Conservation (phyloP, 2,797 vertebrate genomes). For the Coreius guichenoti region DNA sequence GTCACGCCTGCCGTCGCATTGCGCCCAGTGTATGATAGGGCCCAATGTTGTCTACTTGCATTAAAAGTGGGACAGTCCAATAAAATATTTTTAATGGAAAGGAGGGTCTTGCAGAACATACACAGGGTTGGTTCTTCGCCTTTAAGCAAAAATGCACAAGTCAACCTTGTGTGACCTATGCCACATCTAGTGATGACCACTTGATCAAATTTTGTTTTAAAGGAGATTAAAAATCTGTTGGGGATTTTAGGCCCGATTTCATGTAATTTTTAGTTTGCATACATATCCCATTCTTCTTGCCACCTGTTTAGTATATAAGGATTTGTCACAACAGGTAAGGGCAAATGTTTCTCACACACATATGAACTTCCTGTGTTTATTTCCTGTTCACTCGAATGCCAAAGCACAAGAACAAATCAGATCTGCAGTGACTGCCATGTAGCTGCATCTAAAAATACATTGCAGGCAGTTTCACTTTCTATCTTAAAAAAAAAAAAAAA, state of each 20-base stretch:
- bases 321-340: neutral
- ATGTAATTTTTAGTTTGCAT: neutral
- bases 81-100: neutral
- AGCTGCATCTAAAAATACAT: slow-evolving; percentile 11
- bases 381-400: slow-evolving; percentile 36
- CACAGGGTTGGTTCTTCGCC: too few relatives aligned
- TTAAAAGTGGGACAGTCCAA: neutral
- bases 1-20: too few relatives aligned
- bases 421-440: neutral
- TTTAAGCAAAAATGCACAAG: too few relatives aligned
- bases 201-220: neutral
- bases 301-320: neutral
- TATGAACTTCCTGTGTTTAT: slow-evolving; percentile 35
- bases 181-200: neutral
- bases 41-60: too few relatives aligned
- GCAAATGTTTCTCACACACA: slow-evolving; percentile 15
- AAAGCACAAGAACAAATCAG: slow-evolving; percentile 6
- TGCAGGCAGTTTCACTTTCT: slow-evolving; percentile 3
- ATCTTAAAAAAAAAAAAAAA: neutral
- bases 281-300: neutral
- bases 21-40: too few relatives aligned
- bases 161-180: neutral
- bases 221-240: neutral
- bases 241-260: neutral
- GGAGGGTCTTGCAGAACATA: too few relatives aligned